These are phyloP conservation scores for Catagonus wagneri DNA, from an alignment of 2,113 vertebrate species.

Conservation along the genomic window DNA sequence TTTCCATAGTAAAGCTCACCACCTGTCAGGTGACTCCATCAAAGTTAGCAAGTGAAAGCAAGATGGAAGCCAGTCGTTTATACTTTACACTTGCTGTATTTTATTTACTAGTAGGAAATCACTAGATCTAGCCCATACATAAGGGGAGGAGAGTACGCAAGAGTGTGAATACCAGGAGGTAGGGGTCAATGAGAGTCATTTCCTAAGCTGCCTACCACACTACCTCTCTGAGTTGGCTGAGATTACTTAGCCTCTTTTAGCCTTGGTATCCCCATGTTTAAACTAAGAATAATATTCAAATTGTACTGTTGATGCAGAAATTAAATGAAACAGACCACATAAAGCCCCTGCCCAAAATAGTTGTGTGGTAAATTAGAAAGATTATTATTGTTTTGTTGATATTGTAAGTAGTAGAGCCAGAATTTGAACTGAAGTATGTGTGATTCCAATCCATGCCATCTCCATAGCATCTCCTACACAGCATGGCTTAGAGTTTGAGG, in stretches of 20 bases:
- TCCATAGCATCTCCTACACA: neutral
- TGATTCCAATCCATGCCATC: neutral
- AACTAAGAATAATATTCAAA: neutral
- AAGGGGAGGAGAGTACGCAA: neutral
- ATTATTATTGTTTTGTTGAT: neutral
- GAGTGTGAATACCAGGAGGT: neutral
- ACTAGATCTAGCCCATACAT: neutral
- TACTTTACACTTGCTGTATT: neutral
- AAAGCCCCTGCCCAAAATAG: neutral
- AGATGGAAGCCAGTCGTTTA: neutral
- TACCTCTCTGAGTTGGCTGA: neutral
- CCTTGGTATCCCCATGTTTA: neutral
- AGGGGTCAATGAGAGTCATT: neutral
- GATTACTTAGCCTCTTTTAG: neutral
- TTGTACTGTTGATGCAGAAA: neutral
- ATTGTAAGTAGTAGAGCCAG: neutral
- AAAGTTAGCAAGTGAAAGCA: neutral
- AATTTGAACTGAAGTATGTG: neutral
- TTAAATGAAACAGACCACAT: neutral
- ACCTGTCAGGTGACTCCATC: neutral
- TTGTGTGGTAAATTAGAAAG: conserved; percentile 6
- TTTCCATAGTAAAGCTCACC: neutral
- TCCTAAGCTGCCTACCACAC: neutral
- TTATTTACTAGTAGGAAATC: neutral
- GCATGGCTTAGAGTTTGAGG: neutral